Base-by-base conservation (phyloP, 2,113 vertebrate genomes). In the Lota lota region DNA sequence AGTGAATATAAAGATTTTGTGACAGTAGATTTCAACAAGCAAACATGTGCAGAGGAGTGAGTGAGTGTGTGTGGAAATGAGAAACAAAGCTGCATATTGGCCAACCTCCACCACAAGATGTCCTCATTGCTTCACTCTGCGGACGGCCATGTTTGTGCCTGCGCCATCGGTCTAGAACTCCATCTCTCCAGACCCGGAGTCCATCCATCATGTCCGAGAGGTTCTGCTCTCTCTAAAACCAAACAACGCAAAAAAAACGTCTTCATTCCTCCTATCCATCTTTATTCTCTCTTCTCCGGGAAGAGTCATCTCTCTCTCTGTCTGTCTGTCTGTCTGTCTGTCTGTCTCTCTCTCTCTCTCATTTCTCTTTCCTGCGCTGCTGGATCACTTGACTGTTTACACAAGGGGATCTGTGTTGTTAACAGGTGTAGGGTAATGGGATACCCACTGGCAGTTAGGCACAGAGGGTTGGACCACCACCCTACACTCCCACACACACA, bases 361-460 rank as follows among this genome's bases (percentile, higher is more conserved):
- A 17, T 66, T 79, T 61, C 71, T 56, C 20, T 66, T 68, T 68
- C 73, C 77, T 80, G 78, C 74, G 88, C 88, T 87, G 83, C 88
- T 82, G 81, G 85, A 88, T 89, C 90, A 85, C 90, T 92, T 90
- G 88, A 90, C 87, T 93, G 92, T 92, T 92, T 75, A 89, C 88
- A 90, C 91, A 88, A 88, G 90, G 86, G 89, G 84, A 89, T 75
- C 76, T 81, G 72, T 88, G 88, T 89, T 92, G 92, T 92, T 91
- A 93, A 91, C 92, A 94, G 92, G 78, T 93, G 88, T 92, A 89
- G 86, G 90, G 91, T 90, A 91, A 92, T 85, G 88, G 91, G 89
- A 91, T 92, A 92, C 88, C 89, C 74, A 85, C 84, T 87, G 87
- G 91, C 92, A 85, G 89, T 84, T 73, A 50, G 67, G 72, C 74